Conservation (phyloP, 1,140 invertebrate species). For the Thereuonema tuberculata region DNA sequence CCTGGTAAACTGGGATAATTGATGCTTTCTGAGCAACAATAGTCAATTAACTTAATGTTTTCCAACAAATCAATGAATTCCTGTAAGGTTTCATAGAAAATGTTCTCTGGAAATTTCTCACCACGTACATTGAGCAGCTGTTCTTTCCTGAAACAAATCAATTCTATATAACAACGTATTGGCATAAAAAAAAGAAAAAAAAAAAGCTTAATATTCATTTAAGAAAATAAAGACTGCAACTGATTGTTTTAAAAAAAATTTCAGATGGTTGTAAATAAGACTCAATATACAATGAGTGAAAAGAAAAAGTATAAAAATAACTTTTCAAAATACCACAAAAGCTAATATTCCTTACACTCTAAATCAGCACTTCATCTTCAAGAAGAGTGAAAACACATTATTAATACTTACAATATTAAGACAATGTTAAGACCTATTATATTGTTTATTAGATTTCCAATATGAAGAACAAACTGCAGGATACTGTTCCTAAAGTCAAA, state of each 20-base stretch:
- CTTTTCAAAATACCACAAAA: not conserved
- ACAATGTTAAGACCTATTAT: no score
- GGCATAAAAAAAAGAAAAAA: no score
- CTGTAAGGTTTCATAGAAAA: constrained; percentile 26
- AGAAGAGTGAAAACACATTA: no score
- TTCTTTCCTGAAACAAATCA: no score
- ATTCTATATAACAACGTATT: no score
- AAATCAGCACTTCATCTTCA: no score
- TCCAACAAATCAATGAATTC: not conserved
- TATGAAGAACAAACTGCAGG: no score
- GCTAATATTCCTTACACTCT: no score
- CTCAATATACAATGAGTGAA: not conserved
- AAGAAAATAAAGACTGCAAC: not conserved
- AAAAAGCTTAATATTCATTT: not conserved
- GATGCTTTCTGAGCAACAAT: not conserved
- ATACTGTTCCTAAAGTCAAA: no score
- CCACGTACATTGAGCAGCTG: constrained; percentile 33
- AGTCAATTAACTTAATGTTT: not conserved
- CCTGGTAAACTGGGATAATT: not conserved
- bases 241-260: not conserved
- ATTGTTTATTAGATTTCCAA: no score
- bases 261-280: not conserved
- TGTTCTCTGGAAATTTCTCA: constrained; percentile 30
- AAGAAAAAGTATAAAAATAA: not conserved
- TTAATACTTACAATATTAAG: no score